Evolutionary conservation across 2,888 invertebrate genomes (phyloP).

Genomic region (Phasia obesa): DNA sequence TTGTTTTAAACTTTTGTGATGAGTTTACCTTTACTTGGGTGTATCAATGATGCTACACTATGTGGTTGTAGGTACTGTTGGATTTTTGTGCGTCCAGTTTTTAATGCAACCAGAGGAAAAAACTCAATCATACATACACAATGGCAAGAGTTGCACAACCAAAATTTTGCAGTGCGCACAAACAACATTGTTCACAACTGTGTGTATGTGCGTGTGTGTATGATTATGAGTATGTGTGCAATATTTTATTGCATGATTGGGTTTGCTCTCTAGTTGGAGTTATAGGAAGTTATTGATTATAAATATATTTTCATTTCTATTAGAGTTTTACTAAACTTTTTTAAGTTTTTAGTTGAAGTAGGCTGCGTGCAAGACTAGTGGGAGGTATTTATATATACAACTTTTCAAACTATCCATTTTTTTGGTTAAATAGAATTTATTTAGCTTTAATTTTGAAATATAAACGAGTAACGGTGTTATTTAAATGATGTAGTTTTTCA

Average conservation of each 20-base stretch:
- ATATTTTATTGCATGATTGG: constrained; percentile 55
- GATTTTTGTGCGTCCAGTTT: constrained; percentile 58
- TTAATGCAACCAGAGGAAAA: constrained; percentile 33
- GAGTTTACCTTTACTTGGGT: constrained; percentile 62
- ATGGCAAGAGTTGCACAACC: constrained; percentile 16
- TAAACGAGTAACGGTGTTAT: too few species aligned
- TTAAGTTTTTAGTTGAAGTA: not conserved
- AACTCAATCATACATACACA: not conserved
- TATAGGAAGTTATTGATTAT: constrained; percentile 61
- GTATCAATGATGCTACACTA: constrained; percentile 2
- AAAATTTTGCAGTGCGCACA: constrained; percentile 64
- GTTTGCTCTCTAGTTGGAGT: constrained; percentile 18
- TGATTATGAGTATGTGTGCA: not conserved
- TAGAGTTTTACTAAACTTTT: constrained; percentile 6
- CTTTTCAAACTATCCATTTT: not conserved
- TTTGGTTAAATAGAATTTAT: too few species aligned
- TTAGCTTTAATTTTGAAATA: too few species aligned
- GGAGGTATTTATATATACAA: not conserved
- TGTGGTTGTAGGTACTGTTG: constrained; percentile 54
- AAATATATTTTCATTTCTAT: constrained; percentile 32
- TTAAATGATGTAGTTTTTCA: too few species aligned
- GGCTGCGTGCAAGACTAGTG: constrained; percentile 1
- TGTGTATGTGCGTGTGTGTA: constrained; percentile 5
- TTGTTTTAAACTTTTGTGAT: constrained; percentile 50
- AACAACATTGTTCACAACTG: constrained; percentile 38